These are phyloP conservation scores for Malurus alboscapulatus DNA, from an alignment of 2,113 vertebrate genomes.

Conservation along the genomic window DNA sequence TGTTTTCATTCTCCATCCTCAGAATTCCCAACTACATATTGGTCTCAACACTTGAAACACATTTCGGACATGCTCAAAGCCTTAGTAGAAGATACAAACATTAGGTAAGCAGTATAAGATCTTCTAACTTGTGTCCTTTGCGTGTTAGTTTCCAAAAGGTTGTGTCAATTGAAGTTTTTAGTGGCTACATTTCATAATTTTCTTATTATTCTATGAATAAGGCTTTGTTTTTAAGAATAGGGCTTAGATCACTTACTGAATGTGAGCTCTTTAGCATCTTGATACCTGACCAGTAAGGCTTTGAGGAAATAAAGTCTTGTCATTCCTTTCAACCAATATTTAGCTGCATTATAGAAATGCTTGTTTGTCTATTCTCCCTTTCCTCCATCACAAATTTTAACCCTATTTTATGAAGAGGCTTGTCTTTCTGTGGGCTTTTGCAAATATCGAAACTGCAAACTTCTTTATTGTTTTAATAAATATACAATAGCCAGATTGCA, in stretches of 20 bases:
- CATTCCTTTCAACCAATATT: not conserved
- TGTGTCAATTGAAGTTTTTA: not conserved
- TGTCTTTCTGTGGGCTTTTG: not conserved
- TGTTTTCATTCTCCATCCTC: constrained; percentile 4
- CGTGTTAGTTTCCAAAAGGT: not conserved
- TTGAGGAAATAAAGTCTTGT: not conserved
- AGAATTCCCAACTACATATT: constrained; percentile 77
- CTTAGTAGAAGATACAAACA: constrained; percentile 67
- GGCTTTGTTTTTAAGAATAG: not conserved
- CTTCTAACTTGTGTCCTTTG: not conserved
- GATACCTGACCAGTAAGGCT: not conserved
- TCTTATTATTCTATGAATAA: not conserved
- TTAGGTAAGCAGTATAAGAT: constrained; percentile 54
- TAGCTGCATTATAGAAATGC: not conserved
- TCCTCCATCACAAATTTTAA: not conserved
- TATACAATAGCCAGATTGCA: not conserved
- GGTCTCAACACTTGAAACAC: constrained; percentile 76
- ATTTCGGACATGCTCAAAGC: constrained; percentile 77
- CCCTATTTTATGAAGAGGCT: not conserved
- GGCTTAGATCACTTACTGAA: not conserved
- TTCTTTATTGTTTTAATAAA: not conserved
- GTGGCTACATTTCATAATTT: not conserved
- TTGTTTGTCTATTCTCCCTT: not conserved
- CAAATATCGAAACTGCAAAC: not conserved
- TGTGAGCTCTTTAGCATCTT: not conserved